Evolutionary conservation across 2,888 invertebrate species (phyloP).

Genomic region (Pardosa pseudoannulata): DNA sequence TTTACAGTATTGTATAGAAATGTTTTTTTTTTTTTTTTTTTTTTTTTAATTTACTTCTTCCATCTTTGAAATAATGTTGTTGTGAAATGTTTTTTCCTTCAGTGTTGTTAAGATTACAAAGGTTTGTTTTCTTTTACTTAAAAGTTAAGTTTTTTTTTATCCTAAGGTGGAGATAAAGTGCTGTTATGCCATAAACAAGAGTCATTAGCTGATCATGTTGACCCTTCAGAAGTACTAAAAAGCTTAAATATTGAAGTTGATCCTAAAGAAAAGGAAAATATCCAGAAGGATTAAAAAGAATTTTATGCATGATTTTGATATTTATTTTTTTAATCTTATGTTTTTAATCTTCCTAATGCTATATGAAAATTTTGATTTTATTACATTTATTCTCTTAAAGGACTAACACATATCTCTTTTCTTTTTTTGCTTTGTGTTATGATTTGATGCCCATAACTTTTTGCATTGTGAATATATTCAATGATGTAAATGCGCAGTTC

Average conservation of each 20-base stretch:
- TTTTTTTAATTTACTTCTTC: no score
- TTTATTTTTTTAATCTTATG: not conserved
- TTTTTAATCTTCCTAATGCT: not conserved
- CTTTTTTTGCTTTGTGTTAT: not conserved
- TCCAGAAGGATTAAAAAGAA: not conserved
- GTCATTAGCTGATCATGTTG: conserved; percentile 55
- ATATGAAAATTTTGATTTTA: no score
- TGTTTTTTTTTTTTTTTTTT: no score
- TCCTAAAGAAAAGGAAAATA: not conserved
- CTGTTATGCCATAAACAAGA: conserved; percentile 49
- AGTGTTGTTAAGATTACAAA: no score
- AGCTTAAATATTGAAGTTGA: conserved; percentile 29
- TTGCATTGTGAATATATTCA: not conserved
- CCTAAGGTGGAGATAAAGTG: conserved; percentile 45
- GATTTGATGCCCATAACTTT: not conserved
- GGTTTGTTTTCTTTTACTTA: no score
- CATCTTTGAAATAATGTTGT: no score
- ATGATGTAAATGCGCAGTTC: not conserved
- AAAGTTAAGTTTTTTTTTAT: not conserved
- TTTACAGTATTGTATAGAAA: no score
- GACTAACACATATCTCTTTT: not conserved
- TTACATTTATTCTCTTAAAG: no score
- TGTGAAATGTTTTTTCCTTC: no score
- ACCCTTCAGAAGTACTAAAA: conserved; percentile 43
- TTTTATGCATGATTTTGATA: not conserved